These are phyloP conservation scores for Macrosteles quadrilineatus DNA, from an alignment of 1,140 invertebrate species.

Conservation along the genomic window DNA sequence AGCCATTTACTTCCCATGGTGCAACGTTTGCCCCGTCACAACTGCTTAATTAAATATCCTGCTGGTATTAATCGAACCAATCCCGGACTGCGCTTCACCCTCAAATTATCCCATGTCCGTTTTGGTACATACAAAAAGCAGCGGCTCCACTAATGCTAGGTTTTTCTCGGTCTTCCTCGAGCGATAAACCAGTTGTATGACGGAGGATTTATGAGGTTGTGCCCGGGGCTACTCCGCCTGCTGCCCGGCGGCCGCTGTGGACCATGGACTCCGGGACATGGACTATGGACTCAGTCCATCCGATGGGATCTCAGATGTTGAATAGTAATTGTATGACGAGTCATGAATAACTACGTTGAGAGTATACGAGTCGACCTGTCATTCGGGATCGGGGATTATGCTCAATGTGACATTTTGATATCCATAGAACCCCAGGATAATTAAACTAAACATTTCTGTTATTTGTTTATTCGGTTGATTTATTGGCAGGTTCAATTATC, in stretches of 20 bases:
- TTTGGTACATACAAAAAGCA: constrained; percentile 26
- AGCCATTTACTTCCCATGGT: constrained; percentile 13
- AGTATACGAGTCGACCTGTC: too few relatives aligned
- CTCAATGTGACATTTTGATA: too few relatives aligned
- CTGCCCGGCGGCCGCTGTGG: neutral
- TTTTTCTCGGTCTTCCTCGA: constrained; percentile 24
- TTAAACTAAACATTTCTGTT: too few relatives aligned
- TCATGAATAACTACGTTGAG: too few relatives aligned
- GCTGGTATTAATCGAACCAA: constrained; percentile 20
- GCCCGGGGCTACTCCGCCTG: neutral
- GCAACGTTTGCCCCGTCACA: constrained; percentile 4
- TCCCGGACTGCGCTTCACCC: constrained; percentile 11
- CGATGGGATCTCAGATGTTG: too few relatives aligned
- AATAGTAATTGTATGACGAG: too few relatives aligned
- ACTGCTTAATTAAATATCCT: constrained; percentile 26
- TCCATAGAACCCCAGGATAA: too few relatives aligned
- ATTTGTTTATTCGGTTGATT: too few relatives aligned
- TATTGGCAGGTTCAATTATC: too few relatives aligned
- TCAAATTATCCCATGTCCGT: constrained; percentile 26
- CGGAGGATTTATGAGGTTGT: constrained; percentile 3
- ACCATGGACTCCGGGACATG: too few relatives aligned
- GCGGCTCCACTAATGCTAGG: constrained; percentile 19
- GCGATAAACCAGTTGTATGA: constrained; percentile 20
- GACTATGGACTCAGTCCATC: too few relatives aligned
- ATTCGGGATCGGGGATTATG: too few relatives aligned